Evolutionary conservation across 2,797 vertebrate genomes (phyloP).

Genomic region (Staurois parvus): DNA sequence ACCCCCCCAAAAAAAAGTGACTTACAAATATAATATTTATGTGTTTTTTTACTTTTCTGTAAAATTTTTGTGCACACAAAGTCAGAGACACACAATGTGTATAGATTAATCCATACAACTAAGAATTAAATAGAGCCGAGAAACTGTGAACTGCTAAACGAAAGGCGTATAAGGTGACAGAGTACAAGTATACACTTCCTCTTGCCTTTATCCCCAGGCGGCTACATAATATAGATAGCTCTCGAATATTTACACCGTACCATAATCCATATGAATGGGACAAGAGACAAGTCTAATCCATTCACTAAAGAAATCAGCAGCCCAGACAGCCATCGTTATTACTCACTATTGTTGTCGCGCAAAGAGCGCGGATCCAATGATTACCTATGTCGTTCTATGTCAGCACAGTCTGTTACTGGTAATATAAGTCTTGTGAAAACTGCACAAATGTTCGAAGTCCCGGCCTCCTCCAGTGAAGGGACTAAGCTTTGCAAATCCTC

Average conservation of each 20-base stretch:
- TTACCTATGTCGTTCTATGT: constrained; percentile 69
- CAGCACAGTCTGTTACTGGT: constrained; percentile 73
- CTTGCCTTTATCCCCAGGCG: constrained; percentile 40
- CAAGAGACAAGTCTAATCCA: constrained; percentile 64
- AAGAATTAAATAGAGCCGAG: constrained; percentile 32
- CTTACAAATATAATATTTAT: too few species aligned
- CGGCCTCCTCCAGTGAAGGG: constrained; percentile 76
- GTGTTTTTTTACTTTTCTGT: too few species aligned
- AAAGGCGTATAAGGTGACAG: constrained; percentile 57
- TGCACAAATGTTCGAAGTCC: constrained; percentile 80
- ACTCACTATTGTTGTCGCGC: constrained; percentile 64
- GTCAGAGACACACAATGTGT: constrained; percentile 34
- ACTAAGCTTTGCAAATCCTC: constrained; percentile 77
- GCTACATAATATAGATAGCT: constrained; percentile 62
- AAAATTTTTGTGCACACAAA: too few species aligned
- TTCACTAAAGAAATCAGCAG: constrained; percentile 64
- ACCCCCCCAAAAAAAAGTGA: too few species aligned
- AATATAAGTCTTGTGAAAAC: constrained; percentile 75
- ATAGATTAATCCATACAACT: constrained; percentile 44
- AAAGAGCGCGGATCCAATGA: constrained; percentile 65
- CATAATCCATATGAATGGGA: constrained; percentile 67
- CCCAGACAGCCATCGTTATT: constrained; percentile 61
- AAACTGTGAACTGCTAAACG: constrained; percentile 57
- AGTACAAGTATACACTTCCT: constrained; percentile 62
- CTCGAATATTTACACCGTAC: constrained; percentile 65